Evolutionary conservation across 2,113 vertebrate species (phyloP).

Genomic region (Sinocyclocheilus maitianheensis): DNA sequence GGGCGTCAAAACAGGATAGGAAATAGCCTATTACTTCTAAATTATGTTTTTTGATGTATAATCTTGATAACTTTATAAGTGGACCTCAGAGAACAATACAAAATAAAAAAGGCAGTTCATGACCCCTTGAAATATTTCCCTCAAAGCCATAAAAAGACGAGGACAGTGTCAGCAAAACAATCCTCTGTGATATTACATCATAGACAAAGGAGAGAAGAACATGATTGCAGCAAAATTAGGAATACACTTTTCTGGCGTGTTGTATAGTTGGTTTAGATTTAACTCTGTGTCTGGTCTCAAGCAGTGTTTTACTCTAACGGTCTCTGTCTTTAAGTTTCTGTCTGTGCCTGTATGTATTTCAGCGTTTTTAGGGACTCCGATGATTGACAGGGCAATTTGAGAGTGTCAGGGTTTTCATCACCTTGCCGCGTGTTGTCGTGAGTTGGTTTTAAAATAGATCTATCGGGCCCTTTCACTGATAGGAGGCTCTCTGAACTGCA

Average conservation of each 20-base stretch:
- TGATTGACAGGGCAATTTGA: constrained; percentile 79
- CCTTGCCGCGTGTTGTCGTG: constrained; percentile 65
- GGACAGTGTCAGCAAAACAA: neutral
- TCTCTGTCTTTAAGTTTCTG: constrained; percentile 51
- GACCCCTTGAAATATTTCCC: neutral
- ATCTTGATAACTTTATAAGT: too few relatives aligned
- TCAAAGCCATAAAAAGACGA: neutral
- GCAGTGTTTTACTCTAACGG: constrained; percentile 25
- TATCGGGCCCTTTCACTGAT: constrained; percentile 67
- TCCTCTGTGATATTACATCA: neutral
- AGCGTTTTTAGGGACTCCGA: constrained; percentile 57
- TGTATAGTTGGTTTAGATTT: neutral
- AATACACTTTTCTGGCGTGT: neutral
- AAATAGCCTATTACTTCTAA: too few relatives aligned
- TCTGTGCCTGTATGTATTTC: constrained; percentile 57
- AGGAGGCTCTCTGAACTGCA: constrained; percentile 39
- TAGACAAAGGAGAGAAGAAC: neutral
- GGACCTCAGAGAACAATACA: too few relatives aligned
- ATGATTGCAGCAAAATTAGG: neutral
- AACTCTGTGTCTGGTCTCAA: neutral
- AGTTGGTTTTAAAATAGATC: constrained; percentile 72
- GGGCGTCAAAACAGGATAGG: too few relatives aligned
- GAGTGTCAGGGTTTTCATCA: constrained; percentile 71
- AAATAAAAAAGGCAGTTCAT: too few relatives aligned
- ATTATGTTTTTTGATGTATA: too few relatives aligned